A percentile compares a stretch with the other conserved stretches of the same genome.
phyloP scores from a whole-genome alignment of 2,113 vertebrate genomes.

The Murina feae region DNA sequence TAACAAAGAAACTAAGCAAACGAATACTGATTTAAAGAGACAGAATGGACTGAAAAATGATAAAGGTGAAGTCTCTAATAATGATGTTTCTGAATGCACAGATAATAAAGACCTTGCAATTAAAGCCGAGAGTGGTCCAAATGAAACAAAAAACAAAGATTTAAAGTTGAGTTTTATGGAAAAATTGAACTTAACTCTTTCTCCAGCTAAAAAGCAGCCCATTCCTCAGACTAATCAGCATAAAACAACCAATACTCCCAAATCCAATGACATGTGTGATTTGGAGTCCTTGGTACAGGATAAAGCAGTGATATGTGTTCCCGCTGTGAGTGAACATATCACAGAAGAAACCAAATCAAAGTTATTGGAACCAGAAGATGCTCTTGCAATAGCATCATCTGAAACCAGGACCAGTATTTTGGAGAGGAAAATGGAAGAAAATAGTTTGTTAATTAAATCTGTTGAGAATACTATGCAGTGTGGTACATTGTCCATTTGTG shows the following conservation, averaged over 20 bases:
- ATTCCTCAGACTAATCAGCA: constrained; percentile 46
- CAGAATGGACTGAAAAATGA: constrained; percentile 53
- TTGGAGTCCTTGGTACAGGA: constrained; percentile 50
- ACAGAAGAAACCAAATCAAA: constrained; percentile 30
- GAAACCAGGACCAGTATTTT: constrained; percentile 15
- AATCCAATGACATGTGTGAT: neutral
- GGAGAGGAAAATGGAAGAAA: constrained; percentile 54
- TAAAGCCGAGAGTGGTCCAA: constrained; percentile 59
- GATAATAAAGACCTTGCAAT: constrained; percentile 24
- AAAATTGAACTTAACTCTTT: constrained; percentile 95
- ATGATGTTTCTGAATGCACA: constrained; percentile 32
- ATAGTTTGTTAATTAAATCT: constrained; percentile 24
- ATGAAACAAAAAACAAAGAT: constrained; percentile 77
- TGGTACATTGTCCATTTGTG: constrained; percentile 28
- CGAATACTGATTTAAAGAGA: constrained; percentile 54
- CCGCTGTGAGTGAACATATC: constrained; percentile 4
- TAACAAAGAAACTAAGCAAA: constrained; percentile 73
- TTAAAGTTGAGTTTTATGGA: constrained; percentile 97
- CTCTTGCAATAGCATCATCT: neutral
- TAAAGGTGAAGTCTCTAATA: constrained; percentile 45
- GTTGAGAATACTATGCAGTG: neutral
- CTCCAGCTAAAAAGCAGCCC: constrained; percentile 90
- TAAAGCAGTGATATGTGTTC: constrained; percentile 43
- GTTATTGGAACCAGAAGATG: constrained; percentile 9
- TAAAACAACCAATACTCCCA: constrained; percentile 46